Conservation (phyloP, 2,888 invertebrate genomes). For the Meganola albula region DNA sequence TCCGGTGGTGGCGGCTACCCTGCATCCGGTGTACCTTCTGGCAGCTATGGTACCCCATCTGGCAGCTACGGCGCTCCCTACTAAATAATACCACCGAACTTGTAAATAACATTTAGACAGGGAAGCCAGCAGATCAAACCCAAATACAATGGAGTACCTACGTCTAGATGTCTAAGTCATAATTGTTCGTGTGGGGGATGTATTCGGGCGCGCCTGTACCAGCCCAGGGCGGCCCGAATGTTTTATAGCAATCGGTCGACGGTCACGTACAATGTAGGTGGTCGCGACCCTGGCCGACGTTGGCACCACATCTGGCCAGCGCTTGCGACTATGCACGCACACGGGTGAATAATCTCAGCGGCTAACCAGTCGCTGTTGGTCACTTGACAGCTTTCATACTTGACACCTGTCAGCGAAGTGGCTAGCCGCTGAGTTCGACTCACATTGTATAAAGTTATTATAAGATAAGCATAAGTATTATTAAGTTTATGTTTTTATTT, state of each 20-base stretch:
- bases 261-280: constrained; percentile 75
- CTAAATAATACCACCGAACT: constrained; percentile 46
- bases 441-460: constrained; percentile 73
- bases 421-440: constrained; percentile 60
- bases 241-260: constrained; percentile 51
- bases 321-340: constrained; percentile 75
- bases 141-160: constrained; percentile 9
- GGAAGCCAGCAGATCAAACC: constrained; percentile 10
- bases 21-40: constrained; percentile 77
- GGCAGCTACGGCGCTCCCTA: constrained; percentile 84
- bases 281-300: constrained; percentile 43
- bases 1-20: constrained; percentile 75
- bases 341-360: constrained; percentile 56
- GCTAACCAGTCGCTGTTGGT: constrained; percentile 56
- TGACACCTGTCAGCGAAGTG: constrained; percentile 51
- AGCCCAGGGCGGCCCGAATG: constrained; percentile 53
- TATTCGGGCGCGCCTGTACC: constrained; percentile 53
- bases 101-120: constrained; percentile 24
- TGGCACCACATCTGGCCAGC: constrained; percentile 55
- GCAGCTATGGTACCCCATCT: constrained; percentile 83
- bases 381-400: constrained; percentile 23
- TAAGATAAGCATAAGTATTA: constrained; percentile 66
- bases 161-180: constrained; percentile 26
- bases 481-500: constrained; percentile 68
- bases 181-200: constrained; percentile 39